A percentile compares a stretch with the other conserved stretches of the same genome.
Conservation (phyloP, 1,140 invertebrate genomes). For the Galleria mellonella region DNA sequence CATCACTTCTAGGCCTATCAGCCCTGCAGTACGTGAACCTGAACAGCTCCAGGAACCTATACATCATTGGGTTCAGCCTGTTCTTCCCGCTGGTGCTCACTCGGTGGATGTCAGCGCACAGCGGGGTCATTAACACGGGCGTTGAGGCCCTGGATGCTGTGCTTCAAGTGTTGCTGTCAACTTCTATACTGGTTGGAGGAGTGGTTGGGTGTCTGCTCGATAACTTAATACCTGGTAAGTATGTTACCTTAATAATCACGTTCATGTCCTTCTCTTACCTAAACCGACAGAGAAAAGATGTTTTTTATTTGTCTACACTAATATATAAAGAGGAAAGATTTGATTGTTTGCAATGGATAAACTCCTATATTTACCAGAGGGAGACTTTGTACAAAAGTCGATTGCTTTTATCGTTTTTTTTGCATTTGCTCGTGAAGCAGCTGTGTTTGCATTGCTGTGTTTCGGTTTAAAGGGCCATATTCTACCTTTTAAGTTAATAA, state of each 20-base stretch:
- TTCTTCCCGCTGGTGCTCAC: slow-evolving; percentile 89
- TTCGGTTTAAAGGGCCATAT: too few relatives aligned
- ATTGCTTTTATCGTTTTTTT: too few relatives aligned
- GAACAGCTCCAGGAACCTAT: slow-evolving; percentile 88
- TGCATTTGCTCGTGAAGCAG: too few relatives aligned
- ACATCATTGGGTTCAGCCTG: slow-evolving; percentile 91
- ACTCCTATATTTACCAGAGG: too few relatives aligned
- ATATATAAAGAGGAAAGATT: too few relatives aligned
- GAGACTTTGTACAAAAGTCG: too few relatives aligned
- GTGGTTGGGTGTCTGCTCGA: slow-evolving; percentile 87
- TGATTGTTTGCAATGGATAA: too few relatives aligned
- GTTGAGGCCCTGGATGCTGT: slow-evolving; percentile 82
- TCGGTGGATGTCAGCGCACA: slow-evolving; percentile 82
- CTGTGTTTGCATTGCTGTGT: too few relatives aligned
- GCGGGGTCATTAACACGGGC: slow-evolving; percentile 81
- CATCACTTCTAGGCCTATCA: slow-evolving; percentile 77
- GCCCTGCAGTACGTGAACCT: slow-evolving; percentile 88
- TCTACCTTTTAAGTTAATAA: too few relatives aligned
- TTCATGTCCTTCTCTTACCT: too few relatives aligned
- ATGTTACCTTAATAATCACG: background rate
- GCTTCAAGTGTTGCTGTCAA: slow-evolving; percentile 86
- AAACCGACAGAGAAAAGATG: too few relatives aligned
- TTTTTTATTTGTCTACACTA: too few relatives aligned
- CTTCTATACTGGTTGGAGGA: slow-evolving; percentile 90
- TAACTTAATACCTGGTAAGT: slow-evolving; percentile 87